Conservation (phyloP, 2,113 vertebrate genomes). For the Motacilla alba region DNA sequence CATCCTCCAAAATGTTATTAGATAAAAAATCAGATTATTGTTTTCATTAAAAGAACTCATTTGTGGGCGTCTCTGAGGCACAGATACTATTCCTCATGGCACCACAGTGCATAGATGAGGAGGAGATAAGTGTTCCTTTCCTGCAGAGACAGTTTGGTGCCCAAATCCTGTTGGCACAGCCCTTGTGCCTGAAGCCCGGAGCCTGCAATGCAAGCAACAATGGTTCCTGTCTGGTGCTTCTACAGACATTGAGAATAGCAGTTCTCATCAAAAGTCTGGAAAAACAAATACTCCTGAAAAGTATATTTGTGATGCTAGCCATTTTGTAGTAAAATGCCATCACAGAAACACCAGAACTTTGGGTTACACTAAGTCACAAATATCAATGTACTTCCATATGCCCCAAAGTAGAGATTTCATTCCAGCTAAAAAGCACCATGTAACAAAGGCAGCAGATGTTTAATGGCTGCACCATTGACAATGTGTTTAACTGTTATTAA, state of each 20-base stretch:
- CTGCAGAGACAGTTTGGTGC: background rate
- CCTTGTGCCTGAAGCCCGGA: background rate
- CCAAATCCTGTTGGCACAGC: background rate
- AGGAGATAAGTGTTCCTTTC: background rate
- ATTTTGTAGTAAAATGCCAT: background rate
- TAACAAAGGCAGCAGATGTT: constrained; percentile 59
- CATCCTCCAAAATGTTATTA: background rate
- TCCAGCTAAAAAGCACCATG: constrained; percentile 8
- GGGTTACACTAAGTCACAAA: background rate
- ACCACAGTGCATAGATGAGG: accelerated
- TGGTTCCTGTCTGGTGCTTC: background rate
- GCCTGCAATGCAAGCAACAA: background rate
- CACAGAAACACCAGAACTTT: background rate
- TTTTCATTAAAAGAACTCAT: background rate
- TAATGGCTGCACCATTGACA: constrained; percentile 58
- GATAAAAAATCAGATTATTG: background rate
- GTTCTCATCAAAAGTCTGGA: background rate
- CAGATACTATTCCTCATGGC: background rate
- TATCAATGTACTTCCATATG: background rate
- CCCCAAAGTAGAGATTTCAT: background rate
- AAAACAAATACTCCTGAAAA: background rate
- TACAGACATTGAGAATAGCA: background rate
- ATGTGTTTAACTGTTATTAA: constrained; percentile 69
- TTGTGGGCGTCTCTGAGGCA: background rate
- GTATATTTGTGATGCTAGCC: background rate